Percentiles rank a stretch among this genome's conserved stretches.
These are phyloP conservation scores for Bathynomus jamesi DNA, from an alignment of 1,140 invertebrate genomes.

Conservation along the genomic window DNA sequence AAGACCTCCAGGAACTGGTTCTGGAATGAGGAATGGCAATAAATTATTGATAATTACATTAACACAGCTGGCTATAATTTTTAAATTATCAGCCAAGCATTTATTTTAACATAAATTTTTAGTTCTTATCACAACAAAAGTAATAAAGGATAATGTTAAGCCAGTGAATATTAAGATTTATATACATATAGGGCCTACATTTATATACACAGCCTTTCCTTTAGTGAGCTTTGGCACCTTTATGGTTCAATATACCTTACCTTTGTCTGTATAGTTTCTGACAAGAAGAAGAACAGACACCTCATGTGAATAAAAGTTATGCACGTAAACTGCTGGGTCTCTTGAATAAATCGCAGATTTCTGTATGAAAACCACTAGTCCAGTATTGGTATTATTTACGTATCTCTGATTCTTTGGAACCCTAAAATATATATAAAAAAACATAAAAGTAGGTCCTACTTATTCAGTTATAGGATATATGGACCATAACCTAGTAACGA, in stretches of 20 bases:
- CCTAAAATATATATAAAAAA: constrained; percentile 30
- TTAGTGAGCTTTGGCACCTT: too few species aligned
- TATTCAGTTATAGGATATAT: background rate
- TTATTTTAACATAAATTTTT: too few species aligned
- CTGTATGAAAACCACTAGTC: constrained; percentile 46
- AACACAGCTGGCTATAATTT: too few species aligned
- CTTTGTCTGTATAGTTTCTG: constrained; percentile 17
- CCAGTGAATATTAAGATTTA: too few species aligned
- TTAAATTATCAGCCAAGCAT: too few species aligned
- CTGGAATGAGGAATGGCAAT: constrained; percentile 49
- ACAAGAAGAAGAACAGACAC: constrained; percentile 28
- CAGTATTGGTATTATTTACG: constrained; percentile 55
- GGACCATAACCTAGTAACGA: background rate
- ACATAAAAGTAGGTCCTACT: background rate
- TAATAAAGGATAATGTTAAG: too few species aligned
- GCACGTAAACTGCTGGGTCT: constrained; percentile 11
- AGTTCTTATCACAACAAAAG: too few species aligned
- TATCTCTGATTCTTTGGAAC: constrained; percentile 39
- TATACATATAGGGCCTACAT: too few species aligned
- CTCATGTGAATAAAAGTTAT: constrained; percentile 15
- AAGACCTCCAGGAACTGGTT: constrained; percentile 62
- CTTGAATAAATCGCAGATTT: background rate
- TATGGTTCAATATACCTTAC: constrained; percentile 17
- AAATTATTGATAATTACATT: too few species aligned
- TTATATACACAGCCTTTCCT: too few species aligned